These are phyloP conservation scores for Mycetomoellerius zeteki DNA, from an alignment of 1,140 invertebrate species.

Conservation along the genomic window DNA sequence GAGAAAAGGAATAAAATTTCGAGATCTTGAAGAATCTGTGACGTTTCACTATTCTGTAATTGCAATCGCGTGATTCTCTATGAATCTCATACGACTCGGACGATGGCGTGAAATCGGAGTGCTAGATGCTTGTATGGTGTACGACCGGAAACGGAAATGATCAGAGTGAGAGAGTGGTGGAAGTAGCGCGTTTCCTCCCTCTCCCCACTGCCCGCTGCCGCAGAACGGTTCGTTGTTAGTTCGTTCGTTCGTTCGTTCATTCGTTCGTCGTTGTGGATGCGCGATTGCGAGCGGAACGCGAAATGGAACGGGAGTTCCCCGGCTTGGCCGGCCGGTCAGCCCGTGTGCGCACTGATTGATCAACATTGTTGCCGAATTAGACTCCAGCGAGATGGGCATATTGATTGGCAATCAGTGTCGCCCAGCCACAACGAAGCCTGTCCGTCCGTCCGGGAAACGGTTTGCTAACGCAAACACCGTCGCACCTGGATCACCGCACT, in stretches of 20 bases:
- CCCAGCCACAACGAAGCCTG: constrained; percentile 80
- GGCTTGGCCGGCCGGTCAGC: constrained; percentile 59
- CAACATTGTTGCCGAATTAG: constrained; percentile 87
- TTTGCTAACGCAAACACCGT: constrained; percentile 81
- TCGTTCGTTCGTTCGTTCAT: constrained; percentile 63
- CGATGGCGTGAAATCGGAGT: constrained; percentile 57
- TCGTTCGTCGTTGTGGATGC: constrained; percentile 74
- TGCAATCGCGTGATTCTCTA: not conserved
- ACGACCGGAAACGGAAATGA: constrained; percentile 76
- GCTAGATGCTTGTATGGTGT: constrained; percentile 60
- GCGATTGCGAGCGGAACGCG: constrained; percentile 76
- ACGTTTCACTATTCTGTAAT: not conserved
- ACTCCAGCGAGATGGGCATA: constrained; percentile 86
- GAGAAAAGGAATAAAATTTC: not conserved
- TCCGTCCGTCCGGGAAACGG: constrained; percentile 79
- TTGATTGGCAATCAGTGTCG: constrained; percentile 87
- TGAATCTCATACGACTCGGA: not conserved
- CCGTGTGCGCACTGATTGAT: constrained; percentile 84
- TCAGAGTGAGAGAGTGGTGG: constrained; percentile 41
- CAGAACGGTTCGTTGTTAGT: constrained; percentile 67
- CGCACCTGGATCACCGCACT: constrained; percentile 73
- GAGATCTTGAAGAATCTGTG: not conserved
- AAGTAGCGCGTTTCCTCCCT: constrained; percentile 38
- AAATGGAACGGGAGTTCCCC: constrained; percentile 74
- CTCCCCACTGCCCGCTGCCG: constrained; percentile 26